These are phyloP conservation scores for Stictocephala bisonia DNA, from an alignment of 2,888 invertebrate genomes.

Conservation along the genomic window DNA sequence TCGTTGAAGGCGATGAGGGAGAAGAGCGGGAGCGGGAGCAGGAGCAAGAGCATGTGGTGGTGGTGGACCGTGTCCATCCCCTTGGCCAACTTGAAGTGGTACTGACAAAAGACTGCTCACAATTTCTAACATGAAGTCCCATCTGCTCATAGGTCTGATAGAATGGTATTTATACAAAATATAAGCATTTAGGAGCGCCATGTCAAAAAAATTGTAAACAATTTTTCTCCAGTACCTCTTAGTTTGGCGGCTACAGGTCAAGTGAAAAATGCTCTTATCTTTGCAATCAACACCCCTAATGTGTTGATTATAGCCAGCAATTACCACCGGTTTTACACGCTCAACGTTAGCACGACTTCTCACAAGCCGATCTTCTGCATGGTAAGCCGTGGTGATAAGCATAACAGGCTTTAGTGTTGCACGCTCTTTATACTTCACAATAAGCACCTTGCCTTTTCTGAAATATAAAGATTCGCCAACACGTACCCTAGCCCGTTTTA, in stretches of 20 bases:
- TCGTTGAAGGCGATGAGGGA: neutral
- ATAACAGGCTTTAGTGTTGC: neutral
- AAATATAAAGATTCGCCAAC: slow-evolving; percentile 11
- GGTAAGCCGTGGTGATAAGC: slow-evolving; percentile 5
- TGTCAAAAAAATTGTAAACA: slow-evolving; percentile 4
- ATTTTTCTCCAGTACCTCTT: slow-evolving; percentile 18
- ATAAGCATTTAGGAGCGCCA: slow-evolving; percentile 16
- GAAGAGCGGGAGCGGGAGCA: neutral
- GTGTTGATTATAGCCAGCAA: slow-evolving; percentile 1
- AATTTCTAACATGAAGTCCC: neutral
- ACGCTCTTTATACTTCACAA: neutral
- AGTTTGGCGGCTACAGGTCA: neutral
- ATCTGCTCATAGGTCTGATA: neutral
- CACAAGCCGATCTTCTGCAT: neutral
- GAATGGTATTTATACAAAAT: neutral
- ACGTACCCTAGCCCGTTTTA: neutral
- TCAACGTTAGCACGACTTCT: neutral
- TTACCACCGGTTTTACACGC: neutral
- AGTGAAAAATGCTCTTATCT: slow-evolving; percentile 2
- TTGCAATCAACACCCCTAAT: slow-evolving; percentile 10
- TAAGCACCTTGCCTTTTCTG: slow-evolving; percentile 1
- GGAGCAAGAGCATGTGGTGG: too few species aligned
- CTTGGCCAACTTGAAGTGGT: neutral
- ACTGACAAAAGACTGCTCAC: neutral
- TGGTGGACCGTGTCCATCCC: neutral